These are phyloP conservation scores for Linnaemya vulpina DNA, from an alignment of 2,888 invertebrate species.

Conservation along the genomic window DNA sequence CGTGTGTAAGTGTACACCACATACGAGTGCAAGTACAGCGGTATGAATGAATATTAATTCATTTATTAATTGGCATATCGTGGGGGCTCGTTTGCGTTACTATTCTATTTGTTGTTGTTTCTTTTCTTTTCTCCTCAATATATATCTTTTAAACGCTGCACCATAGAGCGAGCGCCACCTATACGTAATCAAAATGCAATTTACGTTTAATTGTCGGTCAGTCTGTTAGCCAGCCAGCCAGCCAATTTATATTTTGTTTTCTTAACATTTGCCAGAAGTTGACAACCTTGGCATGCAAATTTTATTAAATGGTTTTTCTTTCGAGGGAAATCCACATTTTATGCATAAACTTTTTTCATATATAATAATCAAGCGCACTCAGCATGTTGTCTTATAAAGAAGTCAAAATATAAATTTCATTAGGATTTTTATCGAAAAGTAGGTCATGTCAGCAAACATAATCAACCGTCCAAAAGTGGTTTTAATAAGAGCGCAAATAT, in stretches of 20 bases:
- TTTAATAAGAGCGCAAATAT: not conserved
- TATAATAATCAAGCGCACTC: conserved; percentile 42
- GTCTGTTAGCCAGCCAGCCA: conserved; percentile 75
- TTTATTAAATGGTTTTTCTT: conserved; percentile 36
- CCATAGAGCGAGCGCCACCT: conserved; percentile 67
- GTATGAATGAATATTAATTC: conserved; percentile 42
- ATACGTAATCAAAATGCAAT: conserved; percentile 6
- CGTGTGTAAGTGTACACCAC: conserved; percentile 44
- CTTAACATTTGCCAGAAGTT: conserved; percentile 61
- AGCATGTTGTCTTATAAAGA: conserved; percentile 48
- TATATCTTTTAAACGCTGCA: conserved; percentile 61
- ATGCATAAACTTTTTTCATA: not conserved
- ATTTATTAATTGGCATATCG: conserved; percentile 56
- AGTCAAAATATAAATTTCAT: conserved; percentile 42
- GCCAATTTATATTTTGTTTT: conserved; percentile 57
- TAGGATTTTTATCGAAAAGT: conserved; percentile 33
- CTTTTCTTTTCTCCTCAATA: conserved; percentile 31
- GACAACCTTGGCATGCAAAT: conserved; percentile 70
- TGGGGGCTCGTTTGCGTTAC: conserved; percentile 64
- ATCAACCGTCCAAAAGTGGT: not conserved
- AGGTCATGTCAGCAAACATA: conserved; percentile 25
- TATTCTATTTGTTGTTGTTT: not conserved
- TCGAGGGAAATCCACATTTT: conserved; percentile 31
- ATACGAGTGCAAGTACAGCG: conserved; percentile 15
- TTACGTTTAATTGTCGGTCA: conserved; percentile 71